Evolutionary conservation across 2,113 vertebrate genomes (phyloP).

Genomic region (Tichodroma muraria): DNA sequence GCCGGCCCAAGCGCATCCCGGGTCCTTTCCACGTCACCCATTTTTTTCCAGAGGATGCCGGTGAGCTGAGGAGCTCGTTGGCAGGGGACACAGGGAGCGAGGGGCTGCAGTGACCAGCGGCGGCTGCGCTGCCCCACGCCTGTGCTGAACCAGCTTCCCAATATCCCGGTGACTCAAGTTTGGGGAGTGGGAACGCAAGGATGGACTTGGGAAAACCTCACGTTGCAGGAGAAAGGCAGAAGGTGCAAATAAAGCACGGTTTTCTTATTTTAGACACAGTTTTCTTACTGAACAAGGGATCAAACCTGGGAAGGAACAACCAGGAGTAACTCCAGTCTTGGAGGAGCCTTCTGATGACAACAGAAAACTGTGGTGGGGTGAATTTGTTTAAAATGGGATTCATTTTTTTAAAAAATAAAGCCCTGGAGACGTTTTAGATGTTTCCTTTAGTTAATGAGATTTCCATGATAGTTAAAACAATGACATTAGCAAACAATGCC

Average conservation of each 20-base stretch:
- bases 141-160: background rate
- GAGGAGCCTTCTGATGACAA: background rate
- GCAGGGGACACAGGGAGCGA: accelerated
- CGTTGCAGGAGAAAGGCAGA: background rate
- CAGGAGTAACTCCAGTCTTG: background rate
- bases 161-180: accelerated
- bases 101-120: background rate
- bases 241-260: background rate
- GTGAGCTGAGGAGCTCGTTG: background rate
- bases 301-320: accelerated
- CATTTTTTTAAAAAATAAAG: background rate
- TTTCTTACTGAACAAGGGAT: background rate
- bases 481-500: constrained; percentile 29
- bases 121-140: background rate
- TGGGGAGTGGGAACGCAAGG: background rate
- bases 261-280: background rate
- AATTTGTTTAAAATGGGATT: background rate
- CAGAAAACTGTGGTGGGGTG: background rate
- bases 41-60: background rate
- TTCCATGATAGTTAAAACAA: constrained; percentile 33
- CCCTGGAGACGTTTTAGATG: background rate
- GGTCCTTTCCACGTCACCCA: background rate
- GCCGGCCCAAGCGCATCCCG: background rate
- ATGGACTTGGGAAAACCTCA: background rate
- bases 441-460: constrained; percentile 52